Conservation (phyloP, 2,797 vertebrate species). For the Hylomyscus alleni region DNA sequence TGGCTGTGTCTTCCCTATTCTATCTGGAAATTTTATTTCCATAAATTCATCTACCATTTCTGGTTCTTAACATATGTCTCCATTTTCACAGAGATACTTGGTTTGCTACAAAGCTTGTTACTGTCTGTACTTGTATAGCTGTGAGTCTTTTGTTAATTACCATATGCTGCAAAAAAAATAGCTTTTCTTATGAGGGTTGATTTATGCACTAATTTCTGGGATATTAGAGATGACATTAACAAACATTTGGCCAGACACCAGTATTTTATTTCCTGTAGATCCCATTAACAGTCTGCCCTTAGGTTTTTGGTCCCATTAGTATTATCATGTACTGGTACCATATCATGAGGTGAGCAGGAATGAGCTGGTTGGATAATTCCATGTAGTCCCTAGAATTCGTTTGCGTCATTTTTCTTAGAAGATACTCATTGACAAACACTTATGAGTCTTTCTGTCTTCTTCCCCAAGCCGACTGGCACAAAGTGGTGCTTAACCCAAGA, state of each 20-base stretch:
- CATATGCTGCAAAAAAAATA: not conserved
- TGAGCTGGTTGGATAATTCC: not conserved
- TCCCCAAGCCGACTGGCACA: not conserved
- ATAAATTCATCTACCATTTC: not conserved
- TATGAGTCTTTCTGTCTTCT: not conserved
- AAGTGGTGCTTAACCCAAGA: not conserved
- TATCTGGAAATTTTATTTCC: not conserved
- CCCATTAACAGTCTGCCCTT: not conserved
- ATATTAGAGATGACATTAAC: not conserved
- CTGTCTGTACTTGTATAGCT: not conserved
- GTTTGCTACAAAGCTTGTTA: not conserved
- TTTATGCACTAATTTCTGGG: not conserved
- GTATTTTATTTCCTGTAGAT: not conserved
- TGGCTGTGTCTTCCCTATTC: not conserved
- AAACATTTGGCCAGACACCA: not conserved
- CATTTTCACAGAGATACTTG: not conserved
- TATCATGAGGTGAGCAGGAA: not conserved
- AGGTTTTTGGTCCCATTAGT: not conserved
- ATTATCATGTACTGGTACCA: not conserved
- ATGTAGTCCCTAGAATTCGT: not conserved
- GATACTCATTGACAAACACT: not conserved
- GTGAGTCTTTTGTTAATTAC: not conserved
- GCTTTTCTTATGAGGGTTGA: not conserved
- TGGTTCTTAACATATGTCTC: not conserved
- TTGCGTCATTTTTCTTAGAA: not conserved